Base-by-base conservation (phyloP, 2,888 invertebrate genomes). In the Omphaloscelis lunosa region DNA sequence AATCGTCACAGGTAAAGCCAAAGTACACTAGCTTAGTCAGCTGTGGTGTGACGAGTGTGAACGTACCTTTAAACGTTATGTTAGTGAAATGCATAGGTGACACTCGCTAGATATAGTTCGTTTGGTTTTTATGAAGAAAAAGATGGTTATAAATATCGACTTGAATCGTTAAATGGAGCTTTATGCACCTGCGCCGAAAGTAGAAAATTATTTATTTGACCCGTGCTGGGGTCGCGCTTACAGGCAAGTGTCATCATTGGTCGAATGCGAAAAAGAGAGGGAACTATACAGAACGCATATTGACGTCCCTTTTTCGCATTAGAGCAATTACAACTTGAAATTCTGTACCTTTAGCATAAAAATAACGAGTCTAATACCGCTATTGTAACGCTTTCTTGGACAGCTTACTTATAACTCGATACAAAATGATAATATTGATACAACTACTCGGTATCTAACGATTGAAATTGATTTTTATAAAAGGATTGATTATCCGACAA, bases 1-100 rank as follows among this genome's bases (percentile, higher is more conserved):
- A 86, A 86, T 97, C 3, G 93, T 97, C 70, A 94, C 94, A 6
- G 95, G 95, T 23, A 96, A 96, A 86, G 86, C 90, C 86, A 97
- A 96, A 92, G 92, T 94, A 80, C 91, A 96, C 77, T 96, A 95
- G 90, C 74, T 77, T 88, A 80, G 79, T 82, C 65, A 41, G 58
- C 51, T 68, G 81, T 81, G 81, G 84, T 82, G 69, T 74, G 83
- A 82, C 82, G 72, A 75, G 75, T 82, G 75, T 80, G 67, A 17
- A 45, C 27, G 11, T 58, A 71, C 34, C 53, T 41, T 62, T 61
- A 70, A 23, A 53, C 39, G 0, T 15, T 45, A n/a, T 72, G 77
- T 15, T 70, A 59, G 23, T 82, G 69, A 74, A 77, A 77, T 85
- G 82, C 77, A 66, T 67, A 71, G 66, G 27, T 63, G 41, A 53